These are phyloP conservation scores for Brachypterus glaber DNA, from an alignment of 2,888 invertebrate species.

Conservation along the genomic window DNA sequence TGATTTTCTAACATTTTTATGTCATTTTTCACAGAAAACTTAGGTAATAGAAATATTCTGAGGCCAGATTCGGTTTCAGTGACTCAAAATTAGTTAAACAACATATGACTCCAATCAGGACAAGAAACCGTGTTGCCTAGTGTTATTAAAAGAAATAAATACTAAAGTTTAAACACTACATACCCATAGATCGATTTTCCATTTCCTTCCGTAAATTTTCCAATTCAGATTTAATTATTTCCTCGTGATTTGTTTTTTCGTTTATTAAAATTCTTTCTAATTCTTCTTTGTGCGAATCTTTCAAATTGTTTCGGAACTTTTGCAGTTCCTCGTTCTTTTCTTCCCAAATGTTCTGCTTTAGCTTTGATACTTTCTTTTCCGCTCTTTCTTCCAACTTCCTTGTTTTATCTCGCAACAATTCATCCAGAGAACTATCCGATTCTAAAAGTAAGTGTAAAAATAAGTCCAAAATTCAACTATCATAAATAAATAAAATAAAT, in stretches of 20 bases:
- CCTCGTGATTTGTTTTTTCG: constrained; percentile 34
- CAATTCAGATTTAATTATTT: constrained; percentile 35
- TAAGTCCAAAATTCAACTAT: constrained; percentile 4
- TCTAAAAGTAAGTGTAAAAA: no score
- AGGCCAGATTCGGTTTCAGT: no score
- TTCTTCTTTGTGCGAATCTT: constrained; percentile 40
- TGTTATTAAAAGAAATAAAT: no score
- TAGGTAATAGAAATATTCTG: no score
- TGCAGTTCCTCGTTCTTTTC: constrained; percentile 38
- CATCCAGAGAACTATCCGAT: constrained; percentile 20
- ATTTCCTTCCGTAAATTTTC: constrained; percentile 47
- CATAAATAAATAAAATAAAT: neutral
- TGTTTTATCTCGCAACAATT: constrained; percentile 21
- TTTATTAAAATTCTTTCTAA: constrained; percentile 44
- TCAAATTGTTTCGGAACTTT: constrained; percentile 35
- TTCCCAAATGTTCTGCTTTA: constrained; percentile 49
- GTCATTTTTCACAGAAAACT: no score
- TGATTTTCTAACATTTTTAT: no score
- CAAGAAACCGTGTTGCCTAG: no score
- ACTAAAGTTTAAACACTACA: no score
- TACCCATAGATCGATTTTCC: constrained; percentile 39
- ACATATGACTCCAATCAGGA: no score
- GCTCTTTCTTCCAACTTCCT: constrained; percentile 31
- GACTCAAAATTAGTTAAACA: no score
- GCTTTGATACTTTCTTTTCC: constrained; percentile 45